phyloP scores from a whole-genome alignment of 2,888 invertebrate species.

The Oithona nana region DNA sequence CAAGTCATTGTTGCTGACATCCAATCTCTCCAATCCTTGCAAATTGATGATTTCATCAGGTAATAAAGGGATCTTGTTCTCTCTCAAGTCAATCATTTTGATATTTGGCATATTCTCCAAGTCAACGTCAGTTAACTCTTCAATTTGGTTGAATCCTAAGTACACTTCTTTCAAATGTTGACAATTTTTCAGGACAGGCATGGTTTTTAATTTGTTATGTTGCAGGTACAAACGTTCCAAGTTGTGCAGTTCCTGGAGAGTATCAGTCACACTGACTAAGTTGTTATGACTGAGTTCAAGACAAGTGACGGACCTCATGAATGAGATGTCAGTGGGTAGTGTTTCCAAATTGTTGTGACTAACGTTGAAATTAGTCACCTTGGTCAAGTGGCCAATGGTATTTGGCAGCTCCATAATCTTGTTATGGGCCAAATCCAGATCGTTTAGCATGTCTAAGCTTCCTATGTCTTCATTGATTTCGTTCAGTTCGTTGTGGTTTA shows the following conservation, averaged over 20 bases:
- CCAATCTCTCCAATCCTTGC: conserved; percentile 55
- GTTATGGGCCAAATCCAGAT: conserved; percentile 58
- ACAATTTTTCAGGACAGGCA: conserved; percentile 44
- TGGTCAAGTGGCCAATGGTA: conserved; percentile 62
- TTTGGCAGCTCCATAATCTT: conserved; percentile 48
- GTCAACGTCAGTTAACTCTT: conserved; percentile 48
- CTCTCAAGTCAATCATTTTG: conserved; percentile 53
- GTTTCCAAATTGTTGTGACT: conserved; percentile 52
- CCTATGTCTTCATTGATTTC: conserved; percentile 50
- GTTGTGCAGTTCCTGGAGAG: conserved; percentile 38
- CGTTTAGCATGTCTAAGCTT: conserved; percentile 55
- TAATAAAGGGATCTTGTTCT: conserved; percentile 54
- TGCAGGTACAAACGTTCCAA: conserved; percentile 29
- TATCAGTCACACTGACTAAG: conserved; percentile 40
- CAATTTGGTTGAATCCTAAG: conserved; percentile 59
- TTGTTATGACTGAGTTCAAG: conserved; percentile 54
- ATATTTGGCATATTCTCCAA: conserved; percentile 51
- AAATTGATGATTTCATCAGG: conserved; percentile 59
- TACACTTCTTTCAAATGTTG: conserved; percentile 55
- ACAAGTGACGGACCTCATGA: conserved; percentile 42
- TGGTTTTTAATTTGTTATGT: conserved; percentile 27
- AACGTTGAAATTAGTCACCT: conserved; percentile 49
- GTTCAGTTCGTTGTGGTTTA: conserved; percentile 51
- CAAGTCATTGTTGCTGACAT: conserved; percentile 35
- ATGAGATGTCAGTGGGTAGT: conserved; percentile 49